Conservation (phyloP, 2,113 vertebrate species). For the Syrrhaptes paradoxus region DNA sequence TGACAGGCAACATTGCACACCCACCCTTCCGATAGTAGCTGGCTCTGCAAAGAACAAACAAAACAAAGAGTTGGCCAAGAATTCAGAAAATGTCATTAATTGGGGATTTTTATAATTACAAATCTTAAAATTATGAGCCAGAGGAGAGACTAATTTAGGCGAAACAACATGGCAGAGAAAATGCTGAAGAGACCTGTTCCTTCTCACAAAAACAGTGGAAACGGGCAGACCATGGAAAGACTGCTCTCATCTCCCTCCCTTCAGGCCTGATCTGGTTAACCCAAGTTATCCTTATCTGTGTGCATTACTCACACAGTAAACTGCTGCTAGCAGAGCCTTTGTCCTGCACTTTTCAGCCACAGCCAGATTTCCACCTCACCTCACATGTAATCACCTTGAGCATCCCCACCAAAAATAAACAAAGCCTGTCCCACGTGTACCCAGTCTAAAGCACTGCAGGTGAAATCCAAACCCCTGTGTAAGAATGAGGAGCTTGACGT, state of each 20-base stretch:
- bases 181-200: not conserved
- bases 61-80: not conserved
- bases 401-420: not conserved
- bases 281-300: not conserved
- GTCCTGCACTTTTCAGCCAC: not conserved
- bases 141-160: not conserved
- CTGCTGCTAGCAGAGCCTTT: not conserved
- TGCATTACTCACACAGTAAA: not conserved
- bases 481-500: not conserved
- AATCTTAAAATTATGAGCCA: not conserved
- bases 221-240: not conserved
- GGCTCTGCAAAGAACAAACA: slow-evolving; percentile 79
- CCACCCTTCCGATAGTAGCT: slow-evolving; percentile 99
- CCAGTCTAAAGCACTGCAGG: not conserved
- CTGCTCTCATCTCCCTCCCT: not conserved
- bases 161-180: not conserved
- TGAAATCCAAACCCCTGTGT: not conserved
- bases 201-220: not conserved
- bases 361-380: not conserved
- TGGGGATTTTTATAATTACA: not conserved
- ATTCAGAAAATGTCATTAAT: not conserved
- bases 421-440: not conserved
- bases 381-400: not conserved
- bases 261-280: not conserved
- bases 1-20: slow-evolving; percentile 96